Evolutionary conservation across 1,140 invertebrate species (phyloP), one percentile per base, ranked within the genome.

Genomic region (Bombus huntii): DNA sequence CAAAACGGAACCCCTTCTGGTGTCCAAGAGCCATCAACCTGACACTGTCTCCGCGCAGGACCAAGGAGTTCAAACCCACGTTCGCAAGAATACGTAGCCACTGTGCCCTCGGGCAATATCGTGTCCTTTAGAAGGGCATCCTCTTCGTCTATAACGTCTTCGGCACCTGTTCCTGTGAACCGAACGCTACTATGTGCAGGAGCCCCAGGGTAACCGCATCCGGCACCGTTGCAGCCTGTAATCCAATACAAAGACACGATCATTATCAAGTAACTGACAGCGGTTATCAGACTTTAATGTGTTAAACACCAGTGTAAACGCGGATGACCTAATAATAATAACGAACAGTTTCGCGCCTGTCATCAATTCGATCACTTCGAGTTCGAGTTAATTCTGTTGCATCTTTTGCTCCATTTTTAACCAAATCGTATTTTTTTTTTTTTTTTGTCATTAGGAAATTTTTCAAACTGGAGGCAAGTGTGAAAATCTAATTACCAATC

Each of bases 1-100:
- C 98, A 99, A 95, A 99, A 99, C 31, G 98, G 98, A 82, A 99
- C 98, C 80, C 98, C 98, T 92, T 98, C 97, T 0, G 98, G 98
- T n/a, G 96, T 95, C 98, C 98, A 99, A 57, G 96, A 96, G 3
- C 97, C 97, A 90, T 98, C 97, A 0, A 93, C 86, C 39, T 96
- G 96, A 92, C 98, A 99, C 28, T 97, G 96, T 79, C 98, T 96
- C 76, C 98, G 94, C 0, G 97, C 96, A 4, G 98, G 98, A 5
- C 98, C 98, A 2, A 99, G 95, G 1, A 99, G 96, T 93, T 99
- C 98, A 93, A 99, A 99, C 22, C 98, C 98, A 66, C 97, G 95
- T 92, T 99, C 98, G 92, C 98, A 99, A 28, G 96, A 96, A 93
- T 99, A 99, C 1, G 97, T 98, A 9, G 98, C 98, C 0, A 98